Base-by-base conservation (phyloP, 2,888 invertebrate genomes). In the Oligia fasciuncula region DNA sequence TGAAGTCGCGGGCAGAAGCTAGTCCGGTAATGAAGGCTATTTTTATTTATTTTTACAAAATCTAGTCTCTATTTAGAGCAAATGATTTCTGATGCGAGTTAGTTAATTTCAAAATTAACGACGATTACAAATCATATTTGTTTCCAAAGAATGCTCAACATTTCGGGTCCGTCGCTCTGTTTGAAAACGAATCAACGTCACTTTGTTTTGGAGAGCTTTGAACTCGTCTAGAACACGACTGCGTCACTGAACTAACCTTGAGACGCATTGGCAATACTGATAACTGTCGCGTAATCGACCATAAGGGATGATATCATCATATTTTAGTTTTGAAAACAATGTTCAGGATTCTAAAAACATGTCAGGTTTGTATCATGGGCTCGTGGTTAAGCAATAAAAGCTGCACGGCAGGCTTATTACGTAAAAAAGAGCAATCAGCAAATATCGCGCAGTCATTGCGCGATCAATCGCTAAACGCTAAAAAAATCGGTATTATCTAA, bases 191-290 rank as follows among this genome's bases (percentile, higher is more conserved):
- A 70, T 60, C 13, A 60, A 70, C 17, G 29, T 23, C 29, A 43
- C 23, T 17, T 63, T 78, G 70, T 74, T 83, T 54, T 40, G 51
- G 63, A 63, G 46, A 78, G 49, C 35, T 70, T 66, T 82, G 66
- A 81, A 76, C 83, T 76, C 23, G 14, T 29, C 54, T 17, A 9
- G 3, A 43, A 46, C n/a, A 19, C 40, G 11, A 29, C n/a, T 11
- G 19, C 14, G 60, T 74, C 40, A 72, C 35, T 35, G 40, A 65
- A 49, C 11, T 72, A 51, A 62, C 81, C 82, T 81, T 81, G 60
- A 19, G 35, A 62, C 29, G 60, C 46, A 60, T 51, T 46, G 19
- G 43, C 51, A 81, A 81, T 62, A 29, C 51, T 67, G 51, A 81
- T 70, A 54, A 63, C 68, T 63, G 5, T 54, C 19, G 60, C 19